Percentiles rank a stretch among this genome's conserved stretches.
Evolutionary conservation across 2,113 vertebrate genomes (phyloP).

Genomic region (Megaleporinus macrocephalus): DNA sequence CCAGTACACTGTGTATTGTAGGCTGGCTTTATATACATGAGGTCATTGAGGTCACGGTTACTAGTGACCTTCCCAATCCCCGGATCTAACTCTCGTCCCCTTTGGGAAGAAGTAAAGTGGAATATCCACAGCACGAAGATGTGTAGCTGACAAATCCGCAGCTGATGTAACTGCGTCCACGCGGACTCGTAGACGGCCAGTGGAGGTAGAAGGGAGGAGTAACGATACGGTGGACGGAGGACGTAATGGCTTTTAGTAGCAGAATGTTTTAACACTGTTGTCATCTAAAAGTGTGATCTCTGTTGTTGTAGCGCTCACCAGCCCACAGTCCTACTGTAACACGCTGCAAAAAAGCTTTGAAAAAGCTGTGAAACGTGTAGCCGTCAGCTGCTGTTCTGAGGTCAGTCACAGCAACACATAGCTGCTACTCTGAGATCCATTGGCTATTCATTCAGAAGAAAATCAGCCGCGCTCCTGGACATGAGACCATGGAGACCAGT

Average conservation of each 20-base stretch:
- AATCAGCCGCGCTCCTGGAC: neutral
- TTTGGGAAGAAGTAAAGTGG: too few species aligned
- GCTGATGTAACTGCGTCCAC: too few species aligned
- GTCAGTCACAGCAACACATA: neutral
- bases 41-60: too few species aligned
- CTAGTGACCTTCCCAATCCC: too few species aligned
- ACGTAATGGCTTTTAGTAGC: neutral
- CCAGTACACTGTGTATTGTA: too few species aligned
- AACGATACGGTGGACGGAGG: neutral
- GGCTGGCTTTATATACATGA: too few species aligned
- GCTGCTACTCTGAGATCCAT: neutral
- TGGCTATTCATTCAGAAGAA: neutral
- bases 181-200: too few species aligned
- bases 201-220: neutral
- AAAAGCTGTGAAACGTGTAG: too few species aligned
- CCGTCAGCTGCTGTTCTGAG: neutral
- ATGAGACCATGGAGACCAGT: neutral
- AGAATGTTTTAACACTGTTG: neutral
- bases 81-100: too few species aligned
- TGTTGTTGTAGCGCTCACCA: neutral
- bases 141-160: too few species aligned
- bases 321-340: neutral
- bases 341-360: too few species aligned
- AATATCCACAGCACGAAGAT: too few species aligned
- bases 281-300: neutral